Base-by-base conservation (phyloP, 2,797 vertebrate genomes). In the Cossypha polioptera region DNA sequence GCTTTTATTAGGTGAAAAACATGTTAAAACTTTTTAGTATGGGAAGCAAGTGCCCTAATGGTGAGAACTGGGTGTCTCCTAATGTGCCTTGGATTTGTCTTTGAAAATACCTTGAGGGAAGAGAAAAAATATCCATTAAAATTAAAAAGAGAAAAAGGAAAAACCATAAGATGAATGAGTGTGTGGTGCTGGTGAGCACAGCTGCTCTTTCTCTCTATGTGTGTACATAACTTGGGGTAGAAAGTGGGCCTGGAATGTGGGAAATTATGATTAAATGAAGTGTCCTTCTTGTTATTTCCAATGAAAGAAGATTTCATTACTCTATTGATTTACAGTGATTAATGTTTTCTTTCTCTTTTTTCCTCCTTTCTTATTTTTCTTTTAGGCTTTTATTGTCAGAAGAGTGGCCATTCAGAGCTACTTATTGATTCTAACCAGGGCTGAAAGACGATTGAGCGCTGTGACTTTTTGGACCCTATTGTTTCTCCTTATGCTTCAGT, bases 381-480 rank as follows among this genome's bases (percentile, higher is more conserved):
- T 43, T 53, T 33, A 92, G 54, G 45, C 54, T 87, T 87, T 29
- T 18, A 1, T 59, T 92, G 48, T 91, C 68, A 83, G 68, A 69
- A 88, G 11, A 90, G 43, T 61, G 29, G 51, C 74, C 67, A 71
- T 68, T 94, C 47, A 63, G 36, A 88, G 50, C 47, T 86, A 12
- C 62, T 90, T 90, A 95, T 93, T 95, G 95, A 97, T 97, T 90
- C 59, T 91, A 90, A 62, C 22, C 45, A 45, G 88, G 31, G 54
- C 10, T 79, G 68, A 93, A 79, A 94, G 82, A 75, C 95, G 86
- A 96, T 88, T 87, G 95, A 97, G 40, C 86, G 14, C 45, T 81
- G 53, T 95, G 89, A 92, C 71, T 88, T 96, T 75, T 91, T 92
- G 67, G 67, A 73, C 66, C 51, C 63, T 2, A 3, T 72, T 95